Evolutionary conservation across 1,140 invertebrate species (phyloP).

Genomic region (Atta texana): DNA sequence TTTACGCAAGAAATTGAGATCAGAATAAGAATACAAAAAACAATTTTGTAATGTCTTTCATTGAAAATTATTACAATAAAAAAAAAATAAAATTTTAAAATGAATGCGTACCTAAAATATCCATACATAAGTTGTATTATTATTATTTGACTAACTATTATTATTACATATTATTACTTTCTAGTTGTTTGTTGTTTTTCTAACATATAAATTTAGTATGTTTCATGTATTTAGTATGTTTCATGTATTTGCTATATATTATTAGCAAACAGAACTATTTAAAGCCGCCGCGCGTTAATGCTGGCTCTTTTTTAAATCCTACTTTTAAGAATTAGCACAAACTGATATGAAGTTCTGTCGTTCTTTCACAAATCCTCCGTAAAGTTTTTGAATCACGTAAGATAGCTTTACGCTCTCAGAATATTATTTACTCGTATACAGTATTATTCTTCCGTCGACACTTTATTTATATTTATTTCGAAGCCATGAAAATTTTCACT

Average conservation of each 20-base stretch:
- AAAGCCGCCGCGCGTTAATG: too few relatives aligned
- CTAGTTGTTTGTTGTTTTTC: not conserved
- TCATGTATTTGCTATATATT: not conserved
- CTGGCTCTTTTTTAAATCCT: not conserved
- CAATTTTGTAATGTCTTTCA: not conserved
- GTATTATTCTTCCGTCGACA: not conserved
- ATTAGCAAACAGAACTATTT: not conserved
- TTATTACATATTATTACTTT: not conserved
- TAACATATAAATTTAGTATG: too few relatives aligned
- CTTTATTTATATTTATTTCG: slow-evolving; percentile 15
- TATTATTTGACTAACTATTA: not conserved
- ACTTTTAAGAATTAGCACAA: slow-evolving; percentile 1
- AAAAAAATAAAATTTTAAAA: not conserved
- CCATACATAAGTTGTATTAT: not conserved
- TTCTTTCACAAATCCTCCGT: not conserved
- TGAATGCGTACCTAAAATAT: not conserved
- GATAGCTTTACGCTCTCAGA: not conserved
- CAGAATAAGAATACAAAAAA: not conserved
- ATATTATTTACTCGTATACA: not conserved
- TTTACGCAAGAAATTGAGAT: slow-evolving; percentile 23
- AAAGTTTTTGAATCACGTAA: not conserved
- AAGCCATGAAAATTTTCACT: not conserved
- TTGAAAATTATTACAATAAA: not conserved
- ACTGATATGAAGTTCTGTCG: not conserved
- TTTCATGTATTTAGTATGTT: not conserved